Conservation (phyloP, 2,888 invertebrate genomes). For the Oscheius sp. region DNA sequence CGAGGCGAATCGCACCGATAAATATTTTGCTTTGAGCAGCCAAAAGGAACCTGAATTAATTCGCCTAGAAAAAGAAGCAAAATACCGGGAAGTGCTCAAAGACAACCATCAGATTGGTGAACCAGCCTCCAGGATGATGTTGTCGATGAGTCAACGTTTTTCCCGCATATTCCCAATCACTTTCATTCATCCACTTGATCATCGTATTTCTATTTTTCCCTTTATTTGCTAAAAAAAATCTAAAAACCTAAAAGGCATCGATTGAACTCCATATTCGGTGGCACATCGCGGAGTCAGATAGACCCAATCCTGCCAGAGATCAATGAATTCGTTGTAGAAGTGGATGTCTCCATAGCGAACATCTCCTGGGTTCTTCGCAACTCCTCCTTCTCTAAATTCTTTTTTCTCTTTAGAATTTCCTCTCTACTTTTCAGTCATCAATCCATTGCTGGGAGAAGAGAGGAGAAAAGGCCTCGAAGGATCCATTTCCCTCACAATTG, state of each 20-base stretch:
- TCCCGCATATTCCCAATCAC: slow-evolving; percentile 46
- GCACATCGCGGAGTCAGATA: slow-evolving; percentile 86
- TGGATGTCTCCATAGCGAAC: slow-evolving; percentile 85
- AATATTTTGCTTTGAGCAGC: background rate
- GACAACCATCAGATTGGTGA: slow-evolving; percentile 56
- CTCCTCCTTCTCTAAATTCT: slow-evolving; percentile 18
- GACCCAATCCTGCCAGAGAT: slow-evolving; percentile 81
- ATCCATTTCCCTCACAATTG: slow-evolving; percentile 77
- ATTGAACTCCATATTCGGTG: slow-evolving; percentile 95
- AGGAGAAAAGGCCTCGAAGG: slow-evolving; percentile 79
- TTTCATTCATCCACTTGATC: slow-evolving; percentile 41
- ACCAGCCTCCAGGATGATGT: slow-evolving; percentile 83
- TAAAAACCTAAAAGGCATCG: slow-evolving; percentile 79
- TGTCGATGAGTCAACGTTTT: slow-evolving; percentile 78
- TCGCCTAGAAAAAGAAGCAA: no score
- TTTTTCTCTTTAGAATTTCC: background rate
- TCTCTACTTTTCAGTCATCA: slow-evolving; percentile 55
- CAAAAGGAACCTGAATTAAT: background rate
- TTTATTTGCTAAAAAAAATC: no score
- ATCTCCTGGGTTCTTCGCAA: slow-evolving; percentile 79
- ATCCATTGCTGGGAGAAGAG: slow-evolving; percentile 91
- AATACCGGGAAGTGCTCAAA: slow-evolving; percentile 62
- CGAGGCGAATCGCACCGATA: background rate
- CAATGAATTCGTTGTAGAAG: slow-evolving; percentile 84
- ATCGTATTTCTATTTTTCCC: slow-evolving; percentile 46